These are phyloP conservation scores for Rhodophaea formosa DNA, from an alignment of 2,888 invertebrate genomes.

Conservation along the genomic window DNA sequence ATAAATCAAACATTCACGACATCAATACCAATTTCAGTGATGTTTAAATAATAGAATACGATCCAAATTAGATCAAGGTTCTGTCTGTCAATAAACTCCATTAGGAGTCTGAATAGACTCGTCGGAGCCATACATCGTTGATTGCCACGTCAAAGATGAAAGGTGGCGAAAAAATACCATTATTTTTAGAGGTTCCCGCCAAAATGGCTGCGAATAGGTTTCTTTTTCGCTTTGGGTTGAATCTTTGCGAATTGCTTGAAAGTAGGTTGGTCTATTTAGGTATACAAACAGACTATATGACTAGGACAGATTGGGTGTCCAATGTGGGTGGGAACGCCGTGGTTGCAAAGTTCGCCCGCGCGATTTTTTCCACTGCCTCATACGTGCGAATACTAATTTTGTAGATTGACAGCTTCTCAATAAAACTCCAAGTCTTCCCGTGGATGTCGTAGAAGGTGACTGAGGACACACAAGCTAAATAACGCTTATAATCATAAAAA, in stretches of 20 bases:
- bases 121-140: conserved; percentile 1
- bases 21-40: not conserved
- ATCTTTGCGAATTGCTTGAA: not conserved
- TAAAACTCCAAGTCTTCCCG: no score
- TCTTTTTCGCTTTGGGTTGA: not conserved
- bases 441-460: no score
- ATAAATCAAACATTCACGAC: not conserved
- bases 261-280: no score
- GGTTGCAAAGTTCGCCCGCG: no score
- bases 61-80: conserved; percentile 16
- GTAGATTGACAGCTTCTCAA: no score
- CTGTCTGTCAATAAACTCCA: conserved; percentile 5
- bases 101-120: conserved; percentile 11
- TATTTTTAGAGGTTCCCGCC: not conserved
- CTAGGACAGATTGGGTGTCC: no score
- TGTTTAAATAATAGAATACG: conserved; percentile 1
- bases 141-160: conserved; percentile 18
- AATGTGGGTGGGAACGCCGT: no score
- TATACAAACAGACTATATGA: no score
- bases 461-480: no score
- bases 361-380: no score
- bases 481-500: no score
- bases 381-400: no score
- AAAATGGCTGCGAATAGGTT: not conserved
- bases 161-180: conserved; percentile 9